Evolutionary conservation across 2,113 vertebrate genomes (phyloP).

Genomic region (Ammodytes dubius): DNA sequence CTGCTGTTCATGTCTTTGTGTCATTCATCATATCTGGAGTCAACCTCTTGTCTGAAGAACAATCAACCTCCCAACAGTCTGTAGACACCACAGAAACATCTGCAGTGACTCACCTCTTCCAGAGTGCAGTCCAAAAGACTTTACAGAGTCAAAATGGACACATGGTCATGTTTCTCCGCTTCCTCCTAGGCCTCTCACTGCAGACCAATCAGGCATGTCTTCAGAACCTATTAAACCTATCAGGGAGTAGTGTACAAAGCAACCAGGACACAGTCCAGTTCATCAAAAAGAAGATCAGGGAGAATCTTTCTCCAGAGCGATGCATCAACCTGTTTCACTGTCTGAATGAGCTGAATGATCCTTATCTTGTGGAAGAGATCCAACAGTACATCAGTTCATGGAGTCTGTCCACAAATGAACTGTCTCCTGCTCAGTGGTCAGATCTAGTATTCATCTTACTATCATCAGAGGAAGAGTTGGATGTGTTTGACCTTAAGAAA

Average conservation of each 20-base stretch:
- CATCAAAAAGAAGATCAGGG: too few species aligned
- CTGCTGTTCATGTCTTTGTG: slow-evolving; percentile 13
- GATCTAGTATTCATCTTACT: background rate
- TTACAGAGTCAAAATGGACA: too few species aligned
- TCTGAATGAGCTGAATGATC: too few species aligned
- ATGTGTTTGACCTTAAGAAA: slow-evolving; percentile 4
- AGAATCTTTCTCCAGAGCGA: too few species aligned
- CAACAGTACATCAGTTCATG: background rate
- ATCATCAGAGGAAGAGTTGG: background rate
- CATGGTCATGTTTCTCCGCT: too few species aligned
- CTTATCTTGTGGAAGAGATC: background rate
- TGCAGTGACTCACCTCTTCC: background rate
- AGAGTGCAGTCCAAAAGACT: background rate
- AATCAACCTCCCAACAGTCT: background rate
- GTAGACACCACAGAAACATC: background rate
- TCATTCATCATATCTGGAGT: slow-evolving; percentile 14
- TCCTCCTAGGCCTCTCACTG: too few species aligned
- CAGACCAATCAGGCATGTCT: too few species aligned
- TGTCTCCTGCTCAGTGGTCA: slow-evolving; percentile 1
- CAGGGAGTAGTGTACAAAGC: too few species aligned
- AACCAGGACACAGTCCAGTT: too few species aligned
- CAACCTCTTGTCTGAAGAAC: background rate
- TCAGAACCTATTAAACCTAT: too few species aligned
- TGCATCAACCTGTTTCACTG: too few species aligned
- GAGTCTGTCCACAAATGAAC: background rate